Conservation (phyloP, 2,113 vertebrate species). For the Mustela lutreola region DNA sequence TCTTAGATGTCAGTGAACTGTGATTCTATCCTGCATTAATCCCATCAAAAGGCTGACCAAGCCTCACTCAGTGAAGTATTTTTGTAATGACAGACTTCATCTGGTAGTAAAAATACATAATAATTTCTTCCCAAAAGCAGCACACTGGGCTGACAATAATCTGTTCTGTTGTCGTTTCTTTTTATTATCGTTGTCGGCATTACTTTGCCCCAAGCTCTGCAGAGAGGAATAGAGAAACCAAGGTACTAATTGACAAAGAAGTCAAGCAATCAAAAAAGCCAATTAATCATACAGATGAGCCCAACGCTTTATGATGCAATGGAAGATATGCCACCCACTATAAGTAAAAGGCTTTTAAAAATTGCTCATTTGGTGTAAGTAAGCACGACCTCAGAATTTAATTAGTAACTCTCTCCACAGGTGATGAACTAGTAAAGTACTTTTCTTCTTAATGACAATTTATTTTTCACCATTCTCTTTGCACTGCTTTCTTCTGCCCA, state of each 20-base stretch:
- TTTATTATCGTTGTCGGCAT: slow-evolving; percentile 83
- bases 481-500: slow-evolving; percentile 8
- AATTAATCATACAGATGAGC: slow-evolving; percentile 89
- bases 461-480: slow-evolving; percentile 32
- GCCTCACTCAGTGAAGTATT: slow-evolving; percentile 81
- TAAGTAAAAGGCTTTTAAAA: slow-evolving; percentile 80
- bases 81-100: slow-evolving; percentile 85
- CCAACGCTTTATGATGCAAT: slow-evolving; percentile 82
- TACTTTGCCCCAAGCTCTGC: slow-evolving; percentile 72
- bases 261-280: slow-evolving; percentile 87
- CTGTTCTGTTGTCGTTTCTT: slow-evolving; percentile 84
- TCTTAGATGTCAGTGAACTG: slow-evolving; percentile 71
- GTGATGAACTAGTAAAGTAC: slow-evolving; percentile 74
- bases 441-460: slow-evolving; percentile 68
- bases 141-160: slow-evolving; percentile 84
- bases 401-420: slow-evolving; percentile 83
- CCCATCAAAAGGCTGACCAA: slow-evolving; percentile 78
- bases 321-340: slow-evolving; percentile 74
- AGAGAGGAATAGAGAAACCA: slow-evolving; percentile 77
- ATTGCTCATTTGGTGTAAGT: slow-evolving; percentile 81
- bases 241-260: slow-evolving; percentile 85
- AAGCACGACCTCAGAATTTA: slow-evolving; percentile 84
- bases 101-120: slow-evolving; percentile 81
- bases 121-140: slow-evolving; percentile 84
- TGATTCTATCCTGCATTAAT: slow-evolving; percentile 77